Evolutionary conservation across 2,797 vertebrate species (phyloP).

Genomic region (Kryptopterus vitreolus): DNA sequence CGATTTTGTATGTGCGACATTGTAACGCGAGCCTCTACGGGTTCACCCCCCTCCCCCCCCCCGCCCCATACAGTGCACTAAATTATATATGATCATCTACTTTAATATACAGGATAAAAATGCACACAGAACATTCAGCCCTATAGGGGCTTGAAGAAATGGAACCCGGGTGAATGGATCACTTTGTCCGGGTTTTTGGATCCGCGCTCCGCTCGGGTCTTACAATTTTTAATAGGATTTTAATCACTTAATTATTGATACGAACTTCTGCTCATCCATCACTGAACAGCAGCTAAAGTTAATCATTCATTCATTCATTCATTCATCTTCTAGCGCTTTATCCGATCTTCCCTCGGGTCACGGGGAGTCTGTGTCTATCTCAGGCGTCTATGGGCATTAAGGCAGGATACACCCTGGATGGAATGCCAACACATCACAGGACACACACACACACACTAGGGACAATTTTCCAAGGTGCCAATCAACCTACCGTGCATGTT

Average conservation of each 20-base stretch:
- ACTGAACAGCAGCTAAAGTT: background rate
- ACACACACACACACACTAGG: no score
- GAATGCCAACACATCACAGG: no score
- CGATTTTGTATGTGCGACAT: background rate
- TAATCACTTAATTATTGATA: slow-evolving; percentile 14
- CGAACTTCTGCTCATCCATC: background rate
- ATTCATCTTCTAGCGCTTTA: no score
- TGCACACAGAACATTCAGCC: background rate
- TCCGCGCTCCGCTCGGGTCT: background rate
- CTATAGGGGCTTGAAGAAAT: background rate
- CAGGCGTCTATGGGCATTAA: no score
- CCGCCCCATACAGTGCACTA: background rate
- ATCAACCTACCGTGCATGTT: no score
- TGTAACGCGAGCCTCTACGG: background rate
- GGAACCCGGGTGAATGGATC: background rate
- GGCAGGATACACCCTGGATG: no score
- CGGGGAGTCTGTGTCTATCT: no score
- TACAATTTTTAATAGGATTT: background rate
- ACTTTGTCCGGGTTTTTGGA: background rate
- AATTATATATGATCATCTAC: background rate
- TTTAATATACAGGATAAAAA: background rate
- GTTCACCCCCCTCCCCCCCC: no score
- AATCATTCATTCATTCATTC: no score
- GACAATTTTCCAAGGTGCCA: no score
- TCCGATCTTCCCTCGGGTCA: no score